Percentiles rank a stretch among this genome's conserved stretches.
Conservation (phyloP, 2,888 invertebrate genomes). For the Chaetoderma sp. region DNA sequence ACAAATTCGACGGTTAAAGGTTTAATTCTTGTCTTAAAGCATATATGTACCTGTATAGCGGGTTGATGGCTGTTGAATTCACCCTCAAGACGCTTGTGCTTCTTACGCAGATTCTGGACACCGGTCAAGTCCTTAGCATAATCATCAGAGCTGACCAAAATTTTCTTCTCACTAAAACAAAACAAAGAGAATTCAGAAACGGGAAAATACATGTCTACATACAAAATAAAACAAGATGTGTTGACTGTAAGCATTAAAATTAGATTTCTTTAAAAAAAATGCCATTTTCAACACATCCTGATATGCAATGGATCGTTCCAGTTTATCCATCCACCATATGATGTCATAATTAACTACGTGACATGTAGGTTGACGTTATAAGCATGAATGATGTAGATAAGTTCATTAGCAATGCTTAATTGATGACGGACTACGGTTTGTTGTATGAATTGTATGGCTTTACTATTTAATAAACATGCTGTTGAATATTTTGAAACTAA, state of each 20-base stretch:
- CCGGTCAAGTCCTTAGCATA: slow-evolving; percentile 98
- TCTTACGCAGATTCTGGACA: slow-evolving; percentile 97
- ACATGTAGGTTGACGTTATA: no score
- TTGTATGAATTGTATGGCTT: no score
- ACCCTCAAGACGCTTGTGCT: slow-evolving; percentile 98
- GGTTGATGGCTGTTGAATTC: slow-evolving; percentile 98
- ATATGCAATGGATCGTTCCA: no score
- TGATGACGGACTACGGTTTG: no score
- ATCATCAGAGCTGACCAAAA: slow-evolving; percentile 96
- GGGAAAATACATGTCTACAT: background rate
- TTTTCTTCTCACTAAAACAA: slow-evolving; percentile 86
- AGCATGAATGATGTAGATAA: no score
- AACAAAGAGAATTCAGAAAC: background rate
- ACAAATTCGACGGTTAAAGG: no score
- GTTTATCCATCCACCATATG: no score
- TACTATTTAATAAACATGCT: no score
- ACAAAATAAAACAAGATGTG: background rate
- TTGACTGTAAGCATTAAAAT: background rate
- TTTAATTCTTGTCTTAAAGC: no score
- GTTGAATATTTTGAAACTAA: no score
- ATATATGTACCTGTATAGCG: slow-evolving; percentile 90
- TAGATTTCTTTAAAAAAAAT: background rate
- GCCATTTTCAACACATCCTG: background rate
- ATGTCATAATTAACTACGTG: no score
- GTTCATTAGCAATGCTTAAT: no score